A percentile compares a stretch with the other conserved stretches of the same genome.
Evolutionary conservation across 30 jellyfish, hydroid and myxozoan genomes (phyloP).

Genomic region (Calvadosia cruxmelitensis): DNA sequence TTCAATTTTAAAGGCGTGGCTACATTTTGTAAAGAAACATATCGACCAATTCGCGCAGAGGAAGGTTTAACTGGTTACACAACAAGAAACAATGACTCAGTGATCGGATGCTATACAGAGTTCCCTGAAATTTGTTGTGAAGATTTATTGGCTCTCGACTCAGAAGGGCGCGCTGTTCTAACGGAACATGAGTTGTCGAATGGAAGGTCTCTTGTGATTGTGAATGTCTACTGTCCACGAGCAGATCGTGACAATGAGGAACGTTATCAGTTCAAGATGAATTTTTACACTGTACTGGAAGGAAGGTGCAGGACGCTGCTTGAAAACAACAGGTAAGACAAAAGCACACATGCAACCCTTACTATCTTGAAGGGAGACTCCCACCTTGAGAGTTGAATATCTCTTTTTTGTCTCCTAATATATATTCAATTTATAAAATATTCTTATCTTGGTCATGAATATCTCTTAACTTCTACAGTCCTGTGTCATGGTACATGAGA

Average conservation of each 20-base stretch:
- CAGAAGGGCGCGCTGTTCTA: conserved; percentile 48
- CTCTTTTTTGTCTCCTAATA: too few species aligned
- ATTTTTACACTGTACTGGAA: conserved; percentile 49
- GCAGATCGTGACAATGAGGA: conserved; percentile 64
- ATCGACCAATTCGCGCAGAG: conserved; percentile 64
- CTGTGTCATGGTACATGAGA: too few species aligned
- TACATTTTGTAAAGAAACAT: conserved; percentile 46
- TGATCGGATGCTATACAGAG: conserved; percentile 6
- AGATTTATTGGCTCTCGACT: neutral
- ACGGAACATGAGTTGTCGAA: conserved; percentile 51
- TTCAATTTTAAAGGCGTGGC: conserved; percentile 53
- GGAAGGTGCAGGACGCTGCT: conserved; percentile 40
- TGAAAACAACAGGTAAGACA: conserved; percentile 39
- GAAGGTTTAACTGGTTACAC: conserved; percentile 64
- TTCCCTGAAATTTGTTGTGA: conserved; percentile 1
- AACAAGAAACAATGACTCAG: neutral
- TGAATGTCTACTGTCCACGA: conserved; percentile 82
- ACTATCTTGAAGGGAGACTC: too few species aligned
- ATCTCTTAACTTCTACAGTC: too few species aligned
- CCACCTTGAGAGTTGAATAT: too few species aligned
- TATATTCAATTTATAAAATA: too few species aligned
- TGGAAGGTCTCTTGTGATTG: conserved; percentile 22
- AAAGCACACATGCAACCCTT: too few species aligned
- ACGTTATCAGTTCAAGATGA: conserved; percentile 65
- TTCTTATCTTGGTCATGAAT: too few species aligned